Base-by-base conservation (phyloP, 1,140 invertebrate genomes). In the Drosophila tsacasi region DNA sequence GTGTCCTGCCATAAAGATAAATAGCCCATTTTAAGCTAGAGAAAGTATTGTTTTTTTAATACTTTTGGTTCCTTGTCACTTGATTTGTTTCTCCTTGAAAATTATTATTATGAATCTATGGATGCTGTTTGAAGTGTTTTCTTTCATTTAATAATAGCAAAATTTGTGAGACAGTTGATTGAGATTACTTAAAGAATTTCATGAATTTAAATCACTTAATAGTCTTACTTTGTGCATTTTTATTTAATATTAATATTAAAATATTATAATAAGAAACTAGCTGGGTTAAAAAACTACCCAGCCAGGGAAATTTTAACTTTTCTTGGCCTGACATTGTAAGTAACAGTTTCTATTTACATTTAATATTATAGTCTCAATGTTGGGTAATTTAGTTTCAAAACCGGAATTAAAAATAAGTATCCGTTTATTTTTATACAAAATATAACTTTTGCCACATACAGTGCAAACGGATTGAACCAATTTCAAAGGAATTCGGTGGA, bases 401-500 rank as follows among this genome's bases (percentile, higher is more conserved):
- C 2, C 1, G 3, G 1, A 47, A 8, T 25, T 25, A 1, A 25
- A 47, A n/a, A 27, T 27, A 27, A 15, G 7, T 21, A 2, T 6
- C 19, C n/a, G 3, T 4, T 8, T 19, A 35, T 13, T 19, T 8
- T 32, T 15, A 21, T 35, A 21, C 15, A 3, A 32, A 54, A 32
- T 4, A 13, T 21, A 12, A 30, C 5, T 25, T 30, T 15, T 17
- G 32, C 7, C 40, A 71, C 62, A 25, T n/a, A 67, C 47, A 49
- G 68, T 58, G 19, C 32, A 27, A 39, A n/a, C 65, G n/a, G 57
- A 23, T 62, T 63, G 39, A 54, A 40, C 50, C 23, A 32, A 47
- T 68, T 68, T 71, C 4, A 49, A 49, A 49, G 23, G 23, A 25
- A 49, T 49, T 25, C 40, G 52, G 67, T 47, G 39, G 25, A 46